Percentiles rank a stretch among this genome's conserved stretches.
phyloP scores from a whole-genome alignment of 2,113 vertebrate species.

The Oryzias celebensis region DNA sequence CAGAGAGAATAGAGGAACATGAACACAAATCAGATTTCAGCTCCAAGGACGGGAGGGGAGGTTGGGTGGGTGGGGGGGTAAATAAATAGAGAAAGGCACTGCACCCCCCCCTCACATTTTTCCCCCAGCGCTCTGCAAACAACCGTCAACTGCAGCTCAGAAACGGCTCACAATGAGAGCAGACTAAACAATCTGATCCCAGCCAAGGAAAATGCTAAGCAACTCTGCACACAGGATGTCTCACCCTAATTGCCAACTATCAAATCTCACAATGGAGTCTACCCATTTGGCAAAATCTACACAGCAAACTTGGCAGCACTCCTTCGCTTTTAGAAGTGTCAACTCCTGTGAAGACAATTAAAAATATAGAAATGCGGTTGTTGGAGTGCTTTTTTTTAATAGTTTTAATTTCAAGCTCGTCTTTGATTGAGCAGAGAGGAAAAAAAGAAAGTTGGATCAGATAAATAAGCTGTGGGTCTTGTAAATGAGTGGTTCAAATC shows the following conservation, averaged over 20 bases:
- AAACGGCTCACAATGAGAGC: slow-evolving; percentile 87
- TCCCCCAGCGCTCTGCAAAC: slow-evolving; percentile 87
- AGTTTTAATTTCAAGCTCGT: slow-evolving; percentile 34
- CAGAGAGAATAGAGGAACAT: slow-evolving; percentile 88
- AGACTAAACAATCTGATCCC: slow-evolving; percentile 92
- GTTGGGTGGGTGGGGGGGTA: slow-evolving; percentile 57
- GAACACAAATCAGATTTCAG: slow-evolving; percentile 90
- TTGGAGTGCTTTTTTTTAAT: slow-evolving; percentile 9
- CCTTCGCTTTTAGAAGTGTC: slow-evolving; percentile 66
- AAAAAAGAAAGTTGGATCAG: slow-evolving; percentile 31
- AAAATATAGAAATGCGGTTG: slow-evolving; percentile 34
- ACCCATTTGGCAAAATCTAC: slow-evolving; percentile 84
- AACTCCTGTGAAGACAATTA: slow-evolving; percentile 47
- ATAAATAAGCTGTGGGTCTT: slow-evolving; percentile 56
- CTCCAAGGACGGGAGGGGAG: slow-evolving; percentile 81
- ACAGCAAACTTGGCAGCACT: slow-evolving; percentile 64
- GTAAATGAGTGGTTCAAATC: slow-evolving; percentile 68
- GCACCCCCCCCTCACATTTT: slow-evolving; percentile 82
- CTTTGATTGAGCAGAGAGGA: slow-evolving; percentile 27
- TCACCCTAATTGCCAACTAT: slow-evolving; percentile 84
- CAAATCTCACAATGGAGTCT: slow-evolving; percentile 85
- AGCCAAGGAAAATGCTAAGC: slow-evolving; percentile 87
- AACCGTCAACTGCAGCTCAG: slow-evolving; percentile 85
- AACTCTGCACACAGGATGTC: slow-evolving; percentile 85
- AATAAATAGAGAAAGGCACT: slow-evolving; percentile 80